Evolutionary conservation across 92 coral and sea anemone species (phyloP), one percentile per base, ranked within the genome.

Genomic region (Pocillopora meandrina): DNA sequence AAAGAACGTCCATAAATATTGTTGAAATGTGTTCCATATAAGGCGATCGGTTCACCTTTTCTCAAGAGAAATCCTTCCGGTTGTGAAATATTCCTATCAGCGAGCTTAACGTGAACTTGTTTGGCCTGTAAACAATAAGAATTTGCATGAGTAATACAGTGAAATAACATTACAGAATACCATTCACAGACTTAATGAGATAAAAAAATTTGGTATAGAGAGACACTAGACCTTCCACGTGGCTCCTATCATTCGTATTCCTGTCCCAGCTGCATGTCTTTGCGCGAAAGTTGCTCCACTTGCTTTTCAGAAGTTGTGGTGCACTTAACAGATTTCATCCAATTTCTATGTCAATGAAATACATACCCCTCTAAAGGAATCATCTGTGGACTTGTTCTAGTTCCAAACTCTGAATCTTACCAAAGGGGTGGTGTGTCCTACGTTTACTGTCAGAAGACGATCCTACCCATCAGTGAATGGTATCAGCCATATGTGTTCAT

Each of bases 401-500:
- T 96, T 96, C 98, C 98, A 96, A 57, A 96, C 87, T 85, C 98
- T 88, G 56, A 96, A 82, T 26, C 98, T 98, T 49, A 89, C 65
- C 71, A 96, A 63, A 83, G 89, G 92, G 72, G 80, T 89, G 84
- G 63, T 84, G 74, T 83, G 92, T 34, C 93, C 94, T 74, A 96
- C 55, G 82, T 91, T 92, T 78, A 94, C 83, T 20, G 95, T 90
- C 52, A 96, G 84, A 16, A 91, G 77, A 90, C 94, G 98, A 82
- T 91, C 92, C 68, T 92, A 92, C 20, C 98, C 98, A 42, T 90
- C 96, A 1, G 92, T 89, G 73, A 92, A 96, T 35, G 98, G 98
- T 55, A 96, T 88, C 83, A 96, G 65, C 98, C 98, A 96, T 98
- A 96, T 96, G 90, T 96, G 98, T 65, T 96, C 98, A 75, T 96